Base-by-base conservation (phyloP, 2,113 vertebrate species). In the Takifugu flavidus region DNA sequence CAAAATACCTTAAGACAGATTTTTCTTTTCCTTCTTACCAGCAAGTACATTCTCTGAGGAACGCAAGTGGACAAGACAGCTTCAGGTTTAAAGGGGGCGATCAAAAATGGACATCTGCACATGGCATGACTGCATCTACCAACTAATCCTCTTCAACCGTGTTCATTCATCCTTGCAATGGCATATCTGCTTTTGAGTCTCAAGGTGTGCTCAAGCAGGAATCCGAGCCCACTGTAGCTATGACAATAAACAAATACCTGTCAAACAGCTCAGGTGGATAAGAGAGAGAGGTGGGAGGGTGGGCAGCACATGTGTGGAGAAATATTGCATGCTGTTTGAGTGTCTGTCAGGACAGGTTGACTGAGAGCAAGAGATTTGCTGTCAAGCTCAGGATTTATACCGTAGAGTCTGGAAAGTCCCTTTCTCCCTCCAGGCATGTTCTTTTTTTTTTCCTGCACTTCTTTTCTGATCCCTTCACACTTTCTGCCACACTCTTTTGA, bases 201-300 rank as follows among this genome's bases (percentile, higher is more conserved):
- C 49, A 80, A 80, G 28, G 55, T 65, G 43, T 58, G 72, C 27
- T 72, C 28, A 34, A 62, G 7, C 34, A 10, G 11, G 34, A 39
- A 39, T 11, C 62, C 58, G n/a, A 52, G 62, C 59, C 50, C 26
- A 50, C 79, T 64, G 83, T 81, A 86, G 73, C 86, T 82, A 87
- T 87, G 85, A 84, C 76, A 67, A 88, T 85, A 77, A 59, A 77
- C 70, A 88, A 87, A 87, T 78, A 87, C 47, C 72, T 68, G 67
- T 84, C 71, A 85, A 86, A 88, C 84, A 82, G 57, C 69, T 72
- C 49, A 61, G 70, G 62, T 72, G 72, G 64, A 64, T 61, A 4
- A 52, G 49, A 61, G 42, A 15, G 60, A 63, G 61, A 27, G 62
- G 66, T 29, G 56, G 46, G 53, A 62, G 59, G 8, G 31, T 34